Evolutionary conservation across 2,797 vertebrate genomes (phyloP), one percentile per base, ranked within the genome.

Genomic region (Crenuchus spilurus): DNA sequence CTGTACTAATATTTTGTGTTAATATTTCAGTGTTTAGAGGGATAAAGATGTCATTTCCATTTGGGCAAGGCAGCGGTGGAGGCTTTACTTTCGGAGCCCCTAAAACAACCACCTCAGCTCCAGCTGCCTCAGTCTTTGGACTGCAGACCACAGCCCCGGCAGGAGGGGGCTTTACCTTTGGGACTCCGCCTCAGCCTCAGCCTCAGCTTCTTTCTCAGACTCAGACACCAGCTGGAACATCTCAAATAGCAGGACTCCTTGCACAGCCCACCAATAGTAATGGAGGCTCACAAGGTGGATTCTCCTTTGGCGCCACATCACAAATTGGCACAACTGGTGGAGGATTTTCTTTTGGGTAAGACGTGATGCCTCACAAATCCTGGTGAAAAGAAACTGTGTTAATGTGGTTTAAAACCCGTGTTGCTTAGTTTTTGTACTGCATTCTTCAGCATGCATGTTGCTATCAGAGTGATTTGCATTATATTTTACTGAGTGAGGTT

Each of bases 281-380:
- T 0, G 54, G 87, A 0, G 58, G 83, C 4, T 80, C 87, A 75
- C 79, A 89, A 0, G 61, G 89, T 0, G 80, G 85, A 0, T 94
- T 94, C 82, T 87, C 76, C 81, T 94, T 95, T 28, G 90, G 89
- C 14, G 68, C 84, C 22, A 57, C 79, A 8, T 4, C 83, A 39
- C 80, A 77, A 35, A 71, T 14, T 57, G 70, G 18, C 71, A 37
- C 69, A 9, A 1, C 82, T 2, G 75, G 82, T n/a, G 57, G 87
- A 0, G 88, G 90, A 0, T 92, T 94, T 75, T 81, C 88, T 28
- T 85, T 93, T 54, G 90, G 92, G 87, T 90, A 80, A 89, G 88
- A 28, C 20, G 22, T 18, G n/a, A n/a, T n/a, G 11, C 22, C 3
- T 16, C 1, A 20, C 10, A 14, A 0, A 39, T 35, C 11, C 10